Percentiles rank a stretch among this genome's conserved stretches.
phyloP scores from a whole-genome alignment of 1,140 invertebrate species.

The Diprion similis region DNA sequence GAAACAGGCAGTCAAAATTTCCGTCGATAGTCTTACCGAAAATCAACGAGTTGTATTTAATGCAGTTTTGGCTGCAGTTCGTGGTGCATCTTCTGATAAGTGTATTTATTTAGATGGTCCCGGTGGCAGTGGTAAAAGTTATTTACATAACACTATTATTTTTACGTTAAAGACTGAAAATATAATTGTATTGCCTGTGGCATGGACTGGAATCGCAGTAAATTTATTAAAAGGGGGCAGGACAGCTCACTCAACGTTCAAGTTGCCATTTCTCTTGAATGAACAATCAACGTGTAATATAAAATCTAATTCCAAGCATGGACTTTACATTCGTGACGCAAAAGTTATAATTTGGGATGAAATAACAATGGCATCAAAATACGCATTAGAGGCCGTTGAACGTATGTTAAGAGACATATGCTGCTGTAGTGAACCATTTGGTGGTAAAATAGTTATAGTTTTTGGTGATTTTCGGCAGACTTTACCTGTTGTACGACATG shows the following conservation, averaged over 20 bases:
- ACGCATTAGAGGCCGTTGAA: conserved; percentile 20
- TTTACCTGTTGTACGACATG: conserved; percentile 21
- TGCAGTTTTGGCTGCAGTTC: conserved; percentile 10
- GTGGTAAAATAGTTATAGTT: conserved; percentile 23
- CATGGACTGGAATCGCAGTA: conserved; percentile 41
- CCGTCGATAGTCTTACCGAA: not conserved
- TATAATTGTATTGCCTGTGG: conserved; percentile 15
- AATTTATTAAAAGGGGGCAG: conserved; percentile 36
- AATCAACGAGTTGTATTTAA: conserved; percentile 12
- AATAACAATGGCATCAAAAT: conserved; percentile 25
- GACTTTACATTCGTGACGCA: conserved; percentile 6
- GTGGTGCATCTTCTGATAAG: conserved; percentile 12
- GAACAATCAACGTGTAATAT: conserved; percentile 25
- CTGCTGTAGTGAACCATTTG: conserved; percentile 21
- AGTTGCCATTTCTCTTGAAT: conserved; percentile 31
- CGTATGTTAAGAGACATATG: conserved; percentile 23
- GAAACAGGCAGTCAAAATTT: not conserved
- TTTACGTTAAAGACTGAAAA: conserved; percentile 13
- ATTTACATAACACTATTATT: conserved; percentile 35
- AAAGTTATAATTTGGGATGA: conserved; percentile 25
- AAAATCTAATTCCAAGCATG: conserved; percentile 17
- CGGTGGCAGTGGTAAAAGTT: conserved; percentile 40
- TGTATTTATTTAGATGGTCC: conserved; percentile 36
- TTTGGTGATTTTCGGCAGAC: conserved; percentile 24
- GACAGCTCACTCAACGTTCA: conserved; percentile 42